Conservation (phyloP, 2,113 vertebrate species). For the Trichechus manatus region DNA sequence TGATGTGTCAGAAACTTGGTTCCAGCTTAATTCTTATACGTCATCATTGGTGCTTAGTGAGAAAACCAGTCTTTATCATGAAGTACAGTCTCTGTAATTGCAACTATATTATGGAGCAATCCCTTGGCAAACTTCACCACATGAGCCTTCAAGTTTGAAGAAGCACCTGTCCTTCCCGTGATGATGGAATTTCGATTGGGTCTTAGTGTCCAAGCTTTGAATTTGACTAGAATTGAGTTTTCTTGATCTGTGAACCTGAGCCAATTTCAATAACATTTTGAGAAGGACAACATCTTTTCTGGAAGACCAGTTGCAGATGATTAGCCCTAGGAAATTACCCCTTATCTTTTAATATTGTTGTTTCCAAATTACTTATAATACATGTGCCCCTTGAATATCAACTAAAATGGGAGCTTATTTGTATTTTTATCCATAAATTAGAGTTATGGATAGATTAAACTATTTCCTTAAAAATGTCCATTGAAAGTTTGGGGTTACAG, state of each 20-base stretch:
- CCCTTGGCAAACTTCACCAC: not conserved
- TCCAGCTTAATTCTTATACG: not conserved
- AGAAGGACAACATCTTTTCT: not conserved
- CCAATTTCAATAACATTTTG: not conserved
- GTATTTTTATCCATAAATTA: not conserved
- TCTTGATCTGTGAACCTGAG: not conserved
- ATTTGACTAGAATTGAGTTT: not conserved
- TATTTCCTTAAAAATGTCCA: not conserved
- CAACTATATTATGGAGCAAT: not conserved
- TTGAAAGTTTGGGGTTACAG: not conserved
- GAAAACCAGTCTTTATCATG: not conserved
- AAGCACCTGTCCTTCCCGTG: not conserved
- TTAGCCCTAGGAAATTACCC: not conserved
- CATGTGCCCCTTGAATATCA: not conserved
- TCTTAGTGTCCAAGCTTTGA: not conserved
- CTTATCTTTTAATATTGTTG: not conserved
- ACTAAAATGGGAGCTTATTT: not conserved
- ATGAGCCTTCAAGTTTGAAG: not conserved
- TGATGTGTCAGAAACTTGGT: not conserved
- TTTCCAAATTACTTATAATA: slow-evolving; percentile 39
- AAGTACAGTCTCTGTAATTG: fast-evolving
- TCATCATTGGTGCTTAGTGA: not conserved
- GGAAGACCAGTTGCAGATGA: not conserved
- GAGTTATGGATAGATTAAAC: fast-evolving
- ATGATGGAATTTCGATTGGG: not conserved